These are phyloP conservation scores for Dasysyrphus albostriatus DNA, from an alignment of 2,888 invertebrate species.

Conservation along the genomic window DNA sequence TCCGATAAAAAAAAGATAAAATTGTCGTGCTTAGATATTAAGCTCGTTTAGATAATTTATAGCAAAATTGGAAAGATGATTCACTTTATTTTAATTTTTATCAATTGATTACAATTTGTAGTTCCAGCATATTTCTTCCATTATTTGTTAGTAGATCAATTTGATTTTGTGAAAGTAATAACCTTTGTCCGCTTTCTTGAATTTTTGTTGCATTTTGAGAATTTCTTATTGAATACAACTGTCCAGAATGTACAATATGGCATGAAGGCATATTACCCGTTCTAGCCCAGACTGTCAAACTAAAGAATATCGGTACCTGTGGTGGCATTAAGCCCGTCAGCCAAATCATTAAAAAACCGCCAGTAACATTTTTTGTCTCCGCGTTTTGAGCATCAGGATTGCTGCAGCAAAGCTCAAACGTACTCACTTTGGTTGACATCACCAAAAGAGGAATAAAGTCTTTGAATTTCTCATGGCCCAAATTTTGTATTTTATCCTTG, in stretches of 20 bases:
- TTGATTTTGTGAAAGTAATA: slow-evolving; percentile 77
- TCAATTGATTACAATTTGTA: slow-evolving; percentile 74
- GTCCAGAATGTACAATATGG: slow-evolving; percentile 78
- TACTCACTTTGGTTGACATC: slow-evolving; percentile 79
- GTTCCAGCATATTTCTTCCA: slow-evolving; percentile 78
- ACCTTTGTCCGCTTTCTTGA: slow-evolving; percentile 77
- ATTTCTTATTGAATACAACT: slow-evolving; percentile 79
- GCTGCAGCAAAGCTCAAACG: slow-evolving; percentile 71
- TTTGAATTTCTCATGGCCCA: slow-evolving; percentile 77
- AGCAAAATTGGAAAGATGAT: background rate
- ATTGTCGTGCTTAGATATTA: too few species aligned
- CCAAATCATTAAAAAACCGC: slow-evolving; percentile 79
- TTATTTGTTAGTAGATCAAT: slow-evolving; percentile 77
- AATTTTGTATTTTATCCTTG: slow-evolving; percentile 78
- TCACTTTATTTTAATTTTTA: background rate
- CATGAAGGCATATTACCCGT: slow-evolving; percentile 72
- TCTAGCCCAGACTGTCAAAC: slow-evolving; percentile 79
- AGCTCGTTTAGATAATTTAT: too few species aligned
- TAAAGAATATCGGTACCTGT: slow-evolving; percentile 77
- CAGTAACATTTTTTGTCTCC: background rate
- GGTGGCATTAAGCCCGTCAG: slow-evolving; percentile 78
- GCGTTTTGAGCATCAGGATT: background rate
- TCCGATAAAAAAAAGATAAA: too few species aligned
- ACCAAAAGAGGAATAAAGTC: slow-evolving; percentile 80
- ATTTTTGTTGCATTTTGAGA: slow-evolving; percentile 76